Evolutionary conservation across 2,797 vertebrate genomes (phyloP), one percentile per base, ranked within the genome.

Genomic region (Craterocephalus amniculus): DNA sequence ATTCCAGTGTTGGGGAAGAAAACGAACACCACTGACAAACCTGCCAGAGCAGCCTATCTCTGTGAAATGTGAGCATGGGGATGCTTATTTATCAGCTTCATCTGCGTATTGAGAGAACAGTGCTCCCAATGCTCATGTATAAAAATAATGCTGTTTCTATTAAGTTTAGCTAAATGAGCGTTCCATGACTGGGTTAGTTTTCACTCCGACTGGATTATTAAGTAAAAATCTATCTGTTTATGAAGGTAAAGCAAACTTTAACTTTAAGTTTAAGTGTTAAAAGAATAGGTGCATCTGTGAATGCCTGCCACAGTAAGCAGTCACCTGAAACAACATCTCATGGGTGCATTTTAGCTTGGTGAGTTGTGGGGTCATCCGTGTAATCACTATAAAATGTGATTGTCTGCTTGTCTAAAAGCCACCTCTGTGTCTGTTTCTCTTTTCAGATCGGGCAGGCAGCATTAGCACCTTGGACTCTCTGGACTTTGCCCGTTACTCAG

Each of bases 401-500:
- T 16, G 10, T 43, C 7, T n/a, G 18, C 16, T 26, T 4, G 16
- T 48, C 76, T 88, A 20, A 86, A 62, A 10, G 10, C 51, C 49
- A 14, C 52, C 61, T 76, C 45, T 63, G 6, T 80, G 57, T 84
- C 20, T 71, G 24, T 83, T 22, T 80, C 27, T 87, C 56, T 76
- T 34, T 88, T 60, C 90, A 99, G 98, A 99, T 94, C 96, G 98
- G 18, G 94, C 97, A 29, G 96, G 97, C 86, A 99, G 98, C 93
- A 98, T 99, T 93, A 99, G 98, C 94, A 99, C 98, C 68, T 94
- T 99, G 85, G 98, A 99, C 94, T 99, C 98, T 62, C 92, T 99
- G 92, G 98, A 99, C 88, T 99, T 99, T 86, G 97, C 98, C 70
- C 97, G 98, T 79, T 99, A 99, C 79, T 99, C 98, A n/a, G 98